Base-by-base conservation (phyloP, 1,140 invertebrate genomes). In the Drosophila virilis region DNA sequence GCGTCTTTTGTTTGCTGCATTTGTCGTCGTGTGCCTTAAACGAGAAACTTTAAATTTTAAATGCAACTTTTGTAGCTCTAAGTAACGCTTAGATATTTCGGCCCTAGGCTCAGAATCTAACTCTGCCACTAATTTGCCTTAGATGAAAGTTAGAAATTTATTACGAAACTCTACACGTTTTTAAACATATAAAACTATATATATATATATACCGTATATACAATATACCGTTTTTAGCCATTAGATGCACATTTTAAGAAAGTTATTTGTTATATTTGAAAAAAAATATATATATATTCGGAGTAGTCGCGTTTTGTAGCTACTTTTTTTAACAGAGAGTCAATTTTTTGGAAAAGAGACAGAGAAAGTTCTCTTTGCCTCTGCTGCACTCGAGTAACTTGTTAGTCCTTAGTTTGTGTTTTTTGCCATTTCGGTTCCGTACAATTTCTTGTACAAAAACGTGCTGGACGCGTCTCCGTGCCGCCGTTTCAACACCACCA, bases 401-500 rank as follows among this genome's bases (percentile, higher is more conserved):
- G 68, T 83, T 77, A 76, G 76, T 74, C 43, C 62, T 76, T 65
- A 65, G 70, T 70, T 54, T 85, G 75, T 79, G 81, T 66, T 68
- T 61, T 66, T 70, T 43, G 68, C 69, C 66, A 58, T 89, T 89
- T 89, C 73, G 84, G 80, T 88, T 89, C 62, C 68, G 83, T 83
- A 86, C 79, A 86, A 88, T 89, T 88, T 80, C 40, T 89, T 88
- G 84, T 89, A 89, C 80, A 88, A 88, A 89, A 77, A 82, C 79
- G 77, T 38, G 60, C 38, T 46, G 70, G 64, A 64, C 73, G 76
- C 67, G 72, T 57, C 33, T 74, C 65, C 66, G 65, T 67, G 77
- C 50, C 70, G 78, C 74, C 70, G 74, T 83, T 83, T 85, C 59
- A 85, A 86, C 84, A 89, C 80, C 84, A 89, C 80, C 84, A 89